Conservation (phyloP, 1,140 invertebrate species). For the Venturia canescens region DNA sequence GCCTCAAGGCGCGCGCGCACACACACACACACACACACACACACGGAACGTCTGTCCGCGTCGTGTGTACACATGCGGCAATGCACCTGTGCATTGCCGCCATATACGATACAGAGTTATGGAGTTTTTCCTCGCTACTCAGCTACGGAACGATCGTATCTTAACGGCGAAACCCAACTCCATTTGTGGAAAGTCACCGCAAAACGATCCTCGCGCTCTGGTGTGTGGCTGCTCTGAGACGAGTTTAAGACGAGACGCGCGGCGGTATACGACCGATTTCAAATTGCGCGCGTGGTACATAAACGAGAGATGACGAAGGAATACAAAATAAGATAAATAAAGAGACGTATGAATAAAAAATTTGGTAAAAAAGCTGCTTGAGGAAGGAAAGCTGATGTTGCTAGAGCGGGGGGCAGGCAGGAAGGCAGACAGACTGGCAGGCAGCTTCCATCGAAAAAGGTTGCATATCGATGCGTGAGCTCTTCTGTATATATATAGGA, state of each 20-base stretch:
- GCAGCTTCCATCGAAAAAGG: too few species aligned
- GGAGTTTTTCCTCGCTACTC: conserved; percentile 70
- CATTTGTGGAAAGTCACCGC: conserved; percentile 70
- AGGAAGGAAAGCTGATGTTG: conserved; percentile 4
- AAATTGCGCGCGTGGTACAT: conserved; percentile 59
- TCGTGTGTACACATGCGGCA: conserved; percentile 20
- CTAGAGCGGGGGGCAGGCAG: not conserved
- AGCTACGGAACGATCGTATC: conserved; percentile 68
- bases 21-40: conserved; percentile 35
- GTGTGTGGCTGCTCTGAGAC: conserved; percentile 31
- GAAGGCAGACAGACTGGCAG: too few species aligned
- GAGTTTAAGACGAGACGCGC: conserved; percentile 12
- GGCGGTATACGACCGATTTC: conserved; percentile 60
- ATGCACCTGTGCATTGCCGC: conserved; percentile 74
- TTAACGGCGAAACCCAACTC: conserved; percentile 71
- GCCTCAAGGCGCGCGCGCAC: conserved; percentile 20
- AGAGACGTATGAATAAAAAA: not conserved
- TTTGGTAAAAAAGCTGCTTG: not conserved
- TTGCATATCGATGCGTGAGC: too few species aligned
- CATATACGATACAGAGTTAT: conserved; percentile 73
- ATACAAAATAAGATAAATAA: conserved; percentile 32
- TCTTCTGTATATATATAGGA: too few species aligned
- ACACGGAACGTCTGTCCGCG: not conserved
- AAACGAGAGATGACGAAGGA: conserved; percentile 1
- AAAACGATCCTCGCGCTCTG: conserved; percentile 56